Percentiles rank a stretch among this genome's conserved stretches.
Evolutionary conservation across 2,113 vertebrate genomes (phyloP).

Genomic region (Ivindomyrus marchei): DNA sequence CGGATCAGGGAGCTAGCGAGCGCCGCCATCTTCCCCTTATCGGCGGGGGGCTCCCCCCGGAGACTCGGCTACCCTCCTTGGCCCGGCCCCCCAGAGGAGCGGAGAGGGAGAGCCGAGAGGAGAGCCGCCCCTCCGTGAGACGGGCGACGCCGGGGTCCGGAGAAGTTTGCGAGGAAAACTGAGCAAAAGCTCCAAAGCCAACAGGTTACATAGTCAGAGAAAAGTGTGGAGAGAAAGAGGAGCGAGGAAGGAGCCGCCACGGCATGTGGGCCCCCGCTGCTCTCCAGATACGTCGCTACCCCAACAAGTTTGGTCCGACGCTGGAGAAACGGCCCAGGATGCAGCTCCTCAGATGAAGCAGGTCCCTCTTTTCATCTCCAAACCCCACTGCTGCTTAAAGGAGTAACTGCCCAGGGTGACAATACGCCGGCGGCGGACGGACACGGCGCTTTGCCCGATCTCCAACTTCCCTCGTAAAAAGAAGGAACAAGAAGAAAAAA

Average conservation of each 20-base stretch:
- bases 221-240: not conserved
- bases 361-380: not conserved
- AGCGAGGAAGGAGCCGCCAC: not conserved
- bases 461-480: conserved; percentile 1
- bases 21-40: conserved; percentile 74
- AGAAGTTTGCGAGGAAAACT: not conserved
- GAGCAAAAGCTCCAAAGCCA: not conserved
- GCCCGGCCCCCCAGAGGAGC: not conserved
- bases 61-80: not conserved
- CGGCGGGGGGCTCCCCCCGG: conserved; percentile 47
- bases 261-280: not conserved
- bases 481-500: not conserved
- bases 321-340: not conserved
- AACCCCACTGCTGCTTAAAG: not conserved
- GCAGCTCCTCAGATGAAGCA: not conserved
- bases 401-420: not conserved
- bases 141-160: not conserved
- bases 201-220: conserved; percentile 1
- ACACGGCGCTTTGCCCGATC: not conserved
- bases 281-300: no score
- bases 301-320: not conserved
- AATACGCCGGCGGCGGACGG: not conserved
- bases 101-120: not conserved
- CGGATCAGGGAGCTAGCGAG: conserved; percentile 82
- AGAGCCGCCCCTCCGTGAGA: not conserved